Evolutionary conservation across 2,797 vertebrate genomes (phyloP).

Genomic region (Sebastes iracundus): DNA sequence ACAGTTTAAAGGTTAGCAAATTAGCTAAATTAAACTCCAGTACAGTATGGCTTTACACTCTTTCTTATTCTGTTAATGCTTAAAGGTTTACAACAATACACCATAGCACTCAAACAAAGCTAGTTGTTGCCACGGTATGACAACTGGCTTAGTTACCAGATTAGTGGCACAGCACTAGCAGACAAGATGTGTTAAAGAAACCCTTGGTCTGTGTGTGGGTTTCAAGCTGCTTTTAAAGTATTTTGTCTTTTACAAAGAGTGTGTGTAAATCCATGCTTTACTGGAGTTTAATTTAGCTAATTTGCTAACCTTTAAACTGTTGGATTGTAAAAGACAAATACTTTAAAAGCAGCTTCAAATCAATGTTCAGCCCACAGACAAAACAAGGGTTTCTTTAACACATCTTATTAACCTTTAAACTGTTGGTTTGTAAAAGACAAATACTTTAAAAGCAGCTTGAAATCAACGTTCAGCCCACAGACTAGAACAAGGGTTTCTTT

Average conservation of each 20-base stretch:
- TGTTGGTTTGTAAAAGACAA: too few species aligned
- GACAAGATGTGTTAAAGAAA: slow-evolving; percentile 18
- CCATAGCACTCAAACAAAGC: neutral
- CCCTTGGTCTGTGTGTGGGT: neutral
- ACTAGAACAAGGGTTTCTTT: too few species aligned
- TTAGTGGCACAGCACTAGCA: slow-evolving; percentile 1
- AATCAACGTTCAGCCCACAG: too few species aligned
- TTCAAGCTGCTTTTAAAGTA: neutral
- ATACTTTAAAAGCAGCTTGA: too few species aligned
- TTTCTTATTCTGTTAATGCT: neutral
- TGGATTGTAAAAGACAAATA: too few species aligned
- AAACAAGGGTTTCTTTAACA: too few species aligned
- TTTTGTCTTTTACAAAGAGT: neutral
- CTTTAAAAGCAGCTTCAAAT: too few species aligned
- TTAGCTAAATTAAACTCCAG: neutral
- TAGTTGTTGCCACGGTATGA: neutral
- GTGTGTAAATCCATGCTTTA: neutral
- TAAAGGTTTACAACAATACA: neutral
- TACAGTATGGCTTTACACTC: neutral
- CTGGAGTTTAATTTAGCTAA: neutral
- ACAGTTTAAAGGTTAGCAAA: too few species aligned
- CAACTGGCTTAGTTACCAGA: slow-evolving; percentile 15
- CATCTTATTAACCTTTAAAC: too few species aligned
- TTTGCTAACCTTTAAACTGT: too few species aligned
- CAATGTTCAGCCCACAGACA: too few species aligned